Base-by-base conservation (phyloP, 2,113 vertebrate species). In the Emberiza fucata region DNA sequence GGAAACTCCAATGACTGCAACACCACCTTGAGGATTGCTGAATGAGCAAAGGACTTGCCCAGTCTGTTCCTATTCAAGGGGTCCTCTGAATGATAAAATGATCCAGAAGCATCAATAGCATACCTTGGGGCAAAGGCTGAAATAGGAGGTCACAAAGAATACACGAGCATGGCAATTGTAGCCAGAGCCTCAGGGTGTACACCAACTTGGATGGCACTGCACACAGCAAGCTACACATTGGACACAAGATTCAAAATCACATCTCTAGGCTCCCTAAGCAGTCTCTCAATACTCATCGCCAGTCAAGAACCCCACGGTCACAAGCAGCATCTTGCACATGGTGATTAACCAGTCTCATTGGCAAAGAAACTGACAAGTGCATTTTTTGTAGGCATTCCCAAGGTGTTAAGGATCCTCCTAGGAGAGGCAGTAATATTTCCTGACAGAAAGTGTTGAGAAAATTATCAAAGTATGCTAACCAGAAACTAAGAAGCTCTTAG, bases 171-270 rank as follows among this genome's bases (percentile, higher is more conserved):
- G 9, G 54, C 45, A 57, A 22, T 0, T 75, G 37, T 4, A 73
- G 28, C 18, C 42, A 95, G 29, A 77, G 45, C 17, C 63, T 86
- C n/a, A 35, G 27, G 18, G 16, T 2, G 11, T 25, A 19, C 48
- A 53, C 17, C 48, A 50, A 0, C 21, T 25, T 31, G 23, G 61
- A 88, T 20, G 48, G 53, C 0, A 0, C 65, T 24, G 12, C 39
- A 33, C 35, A 17, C 9, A 56, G 33, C 51, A 81, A 88, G 64
- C 56, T 63, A 39, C 39, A 18, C 25, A 29, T 35, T 2, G 7
- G 64, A 73, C 22, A 63, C 16, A 48, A 48, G 37, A 79, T 8
- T 0, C 0, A 9, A 15, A 65, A 75, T 39, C 35, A 22, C 12
- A 31, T 42, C 56, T 59, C 50, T 23, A 25, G 25, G 45, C n/a